Conservation (phyloP, 2,797 vertebrate genomes). For the Orestias chungarensis region DNA sequence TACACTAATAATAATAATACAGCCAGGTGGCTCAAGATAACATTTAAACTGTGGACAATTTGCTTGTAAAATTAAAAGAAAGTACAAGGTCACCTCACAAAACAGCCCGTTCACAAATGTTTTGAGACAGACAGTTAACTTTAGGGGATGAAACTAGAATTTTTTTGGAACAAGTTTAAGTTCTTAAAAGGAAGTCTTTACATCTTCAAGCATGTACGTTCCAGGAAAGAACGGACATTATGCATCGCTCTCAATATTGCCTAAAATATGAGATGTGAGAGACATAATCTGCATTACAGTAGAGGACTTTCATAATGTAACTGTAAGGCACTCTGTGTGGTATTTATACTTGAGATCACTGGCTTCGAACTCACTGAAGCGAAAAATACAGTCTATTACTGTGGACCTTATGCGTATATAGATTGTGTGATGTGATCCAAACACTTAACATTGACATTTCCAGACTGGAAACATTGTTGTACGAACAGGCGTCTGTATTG, state of each 20-base stretch:
- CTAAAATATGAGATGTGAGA: not conserved
- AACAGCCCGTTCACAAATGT: not conserved
- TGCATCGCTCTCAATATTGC: not conserved
- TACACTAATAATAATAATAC: too few relatives aligned
- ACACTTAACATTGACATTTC: conserved; percentile 6
- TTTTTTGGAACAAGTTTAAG: too few relatives aligned
- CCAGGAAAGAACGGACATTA: not conserved
- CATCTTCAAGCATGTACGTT: too few relatives aligned
- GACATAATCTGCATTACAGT: not conserved
- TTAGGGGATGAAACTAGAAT: too few relatives aligned
- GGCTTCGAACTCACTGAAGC: conserved; percentile 8
- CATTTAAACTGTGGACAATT: too few relatives aligned
- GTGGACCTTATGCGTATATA: conserved; percentile 14
- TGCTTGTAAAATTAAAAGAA: not conserved
- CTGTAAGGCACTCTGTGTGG: not conserved
- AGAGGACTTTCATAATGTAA: not conserved
- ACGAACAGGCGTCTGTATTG: conserved; percentile 25
- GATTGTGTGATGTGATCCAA: conserved; percentile 25
- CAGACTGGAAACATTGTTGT: conserved; percentile 14
- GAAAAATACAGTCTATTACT: not conserved
- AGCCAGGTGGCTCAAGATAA: too few relatives aligned
- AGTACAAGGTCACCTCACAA: not conserved
- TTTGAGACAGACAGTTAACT: too few relatives aligned
- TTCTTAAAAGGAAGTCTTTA: too few relatives aligned
- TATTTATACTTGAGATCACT: conserved; percentile 4